Percentiles rank a stretch among this genome's conserved stretches.
phyloP scores from a whole-genome alignment of 2,888 invertebrate species.

The Epistrophe grossulariae region DNA sequence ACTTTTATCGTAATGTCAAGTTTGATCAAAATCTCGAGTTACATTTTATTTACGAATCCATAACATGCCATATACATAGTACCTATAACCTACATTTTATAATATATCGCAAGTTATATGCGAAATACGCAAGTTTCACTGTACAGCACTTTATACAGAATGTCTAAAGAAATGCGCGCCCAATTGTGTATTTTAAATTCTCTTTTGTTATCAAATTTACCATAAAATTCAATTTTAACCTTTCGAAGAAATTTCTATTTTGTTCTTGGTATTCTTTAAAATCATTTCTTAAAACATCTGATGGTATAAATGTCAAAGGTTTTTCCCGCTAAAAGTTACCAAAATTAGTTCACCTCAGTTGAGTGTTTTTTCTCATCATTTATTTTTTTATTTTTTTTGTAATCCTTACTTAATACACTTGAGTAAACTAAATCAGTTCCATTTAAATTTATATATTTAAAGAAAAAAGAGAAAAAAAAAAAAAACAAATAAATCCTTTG shows the following conservation, averaged over 20 bases:
- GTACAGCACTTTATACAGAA: too few relatives aligned
- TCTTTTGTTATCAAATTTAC: not conserved
- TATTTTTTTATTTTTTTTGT: not conserved
- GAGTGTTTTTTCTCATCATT: not conserved
- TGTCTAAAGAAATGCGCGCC: too few relatives aligned
- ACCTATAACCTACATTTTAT: too few relatives aligned
- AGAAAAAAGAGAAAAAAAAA: not conserved
- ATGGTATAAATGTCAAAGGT: not conserved
- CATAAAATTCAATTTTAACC: not conserved
- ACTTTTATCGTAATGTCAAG: too few relatives aligned
- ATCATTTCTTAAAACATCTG: not conserved
- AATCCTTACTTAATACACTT: not conserved
- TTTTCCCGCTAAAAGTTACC: constrained; percentile 3
- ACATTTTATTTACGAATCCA: too few relatives aligned
- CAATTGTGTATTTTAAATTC: not conserved
- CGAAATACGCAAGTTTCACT: too few relatives aligned
- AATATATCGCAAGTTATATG: too few relatives aligned
- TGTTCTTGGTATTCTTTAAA: not conserved
- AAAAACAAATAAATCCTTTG: not conserved
- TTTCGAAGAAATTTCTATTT: not conserved
- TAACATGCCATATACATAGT: too few relatives aligned
- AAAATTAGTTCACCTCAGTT: not conserved
- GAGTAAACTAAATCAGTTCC: constrained; percentile 6
- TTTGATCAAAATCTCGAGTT: too few relatives aligned
- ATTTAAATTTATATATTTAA: constrained; percentile 4